Evolutionary conservation across 2,797 vertebrate species (phyloP), one percentile per base, ranked within the genome.

Genomic region (Peromyscus nudipes): DNA sequence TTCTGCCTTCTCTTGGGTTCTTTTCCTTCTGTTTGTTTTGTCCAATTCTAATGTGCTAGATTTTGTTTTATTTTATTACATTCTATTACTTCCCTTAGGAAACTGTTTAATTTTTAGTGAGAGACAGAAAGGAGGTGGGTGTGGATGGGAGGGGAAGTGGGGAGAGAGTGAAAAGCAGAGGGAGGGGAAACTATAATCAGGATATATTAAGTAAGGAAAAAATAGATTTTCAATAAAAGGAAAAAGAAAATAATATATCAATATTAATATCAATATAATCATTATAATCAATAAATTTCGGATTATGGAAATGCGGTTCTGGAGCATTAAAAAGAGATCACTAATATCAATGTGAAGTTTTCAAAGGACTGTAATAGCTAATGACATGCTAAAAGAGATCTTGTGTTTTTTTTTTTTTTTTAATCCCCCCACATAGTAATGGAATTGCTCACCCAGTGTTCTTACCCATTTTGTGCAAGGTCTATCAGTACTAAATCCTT

Each of bases 401-500:
- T 79, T 92, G 37, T 69, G 9, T 17, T 86, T 55, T 71, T n/a
- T 52, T 52, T 52, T 52, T 49, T 49, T 3, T 52, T 49, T 49
- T 3, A 69, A 1, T 19, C 13, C 29, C n/a, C 67, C 16, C 8
- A 87, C 17, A 95, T 43, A 83, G 43, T 31, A 29, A 82, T 55
- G 67, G 31, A 95, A 79, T 27, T 25, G 31, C 13, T 76, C 55
- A 76, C n/a, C 43, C 95, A 87, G 84, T 87, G 77, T 91, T 98
- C 99, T 99, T 99, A 99, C 99, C 99, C 99, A 98, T 99, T 99
- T 99, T 99, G 99, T 99, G 99, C 99, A 99, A 99, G 99, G 98
- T 99, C 99, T 98, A 99, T 99, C 98, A 99, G 99, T 97, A 99
- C 99, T 99, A 99, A 99, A 99, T 99, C 99, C 98, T 99, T 99